Evolutionary conservation across 2,797 vertebrate species (phyloP).

Genomic region (Eurystomus glaucurus): DNA sequence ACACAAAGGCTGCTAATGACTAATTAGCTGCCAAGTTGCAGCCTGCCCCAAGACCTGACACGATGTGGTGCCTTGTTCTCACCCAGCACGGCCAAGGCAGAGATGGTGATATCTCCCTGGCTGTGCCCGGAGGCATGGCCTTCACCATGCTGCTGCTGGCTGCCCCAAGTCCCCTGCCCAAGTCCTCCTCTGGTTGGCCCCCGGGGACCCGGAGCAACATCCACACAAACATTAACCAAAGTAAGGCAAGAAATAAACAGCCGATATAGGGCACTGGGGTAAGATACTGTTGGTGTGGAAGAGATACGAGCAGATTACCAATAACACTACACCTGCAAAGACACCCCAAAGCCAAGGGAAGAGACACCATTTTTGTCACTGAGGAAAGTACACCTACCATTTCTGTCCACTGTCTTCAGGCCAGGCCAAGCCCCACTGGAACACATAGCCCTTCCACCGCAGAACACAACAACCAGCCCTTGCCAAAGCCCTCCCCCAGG

Average conservation of each 20-base stretch:
- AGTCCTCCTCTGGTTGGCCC: rapidly evolving
- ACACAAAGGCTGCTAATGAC: rapidly evolving
- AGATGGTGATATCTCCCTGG: rapidly evolving
- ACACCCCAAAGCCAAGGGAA: too few relatives aligned
- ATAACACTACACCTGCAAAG: rapidly evolving
- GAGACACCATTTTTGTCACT: rapidly evolving
- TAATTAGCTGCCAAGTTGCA: rapidly evolving
- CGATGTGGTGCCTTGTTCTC: rapidly evolving
- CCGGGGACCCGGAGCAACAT: rapidly evolving
- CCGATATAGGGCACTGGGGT: rapidly evolving
- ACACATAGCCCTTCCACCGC: not conserved
- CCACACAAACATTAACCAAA: rapidly evolving
- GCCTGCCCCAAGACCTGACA: rapidly evolving
- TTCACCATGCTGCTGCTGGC: rapidly evolving
- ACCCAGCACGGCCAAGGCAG: rapidly evolving
- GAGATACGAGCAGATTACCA: rapidly evolving
- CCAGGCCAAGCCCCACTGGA: rapidly evolving
- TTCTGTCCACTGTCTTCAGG: rapidly evolving
- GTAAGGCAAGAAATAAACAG: not conserved
- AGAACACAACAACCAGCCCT: rapidly evolving
- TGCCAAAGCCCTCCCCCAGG: rapidly evolving
- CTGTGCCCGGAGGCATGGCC: rapidly evolving
- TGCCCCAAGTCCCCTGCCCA: not conserved
- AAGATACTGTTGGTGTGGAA: rapidly evolving
- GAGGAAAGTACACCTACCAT: not conserved